Evolutionary conservation across 2,888 invertebrate genomes (phyloP).

Genomic region (Sepiola atlantica): DNA sequence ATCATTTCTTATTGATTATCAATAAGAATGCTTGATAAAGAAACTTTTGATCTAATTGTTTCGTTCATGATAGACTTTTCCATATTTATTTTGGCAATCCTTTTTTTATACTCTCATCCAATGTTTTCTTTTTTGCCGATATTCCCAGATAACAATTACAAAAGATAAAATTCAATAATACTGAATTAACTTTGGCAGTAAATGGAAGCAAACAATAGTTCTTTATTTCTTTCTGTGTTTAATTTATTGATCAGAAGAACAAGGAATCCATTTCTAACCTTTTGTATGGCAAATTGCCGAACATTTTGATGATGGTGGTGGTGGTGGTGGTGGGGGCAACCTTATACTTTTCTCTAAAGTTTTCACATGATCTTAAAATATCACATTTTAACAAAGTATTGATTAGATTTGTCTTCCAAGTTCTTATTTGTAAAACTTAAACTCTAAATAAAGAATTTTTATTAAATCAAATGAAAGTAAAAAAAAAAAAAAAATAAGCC

Average conservation of each 20-base stretch:
- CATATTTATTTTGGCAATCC: background rate
- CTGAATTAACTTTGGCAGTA: background rate
- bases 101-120: background rate
- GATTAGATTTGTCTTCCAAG: background rate
- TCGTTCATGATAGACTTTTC: background rate
- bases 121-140: background rate
- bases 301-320: background rate
- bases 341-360: background rate
- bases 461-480: too few relatives aligned
- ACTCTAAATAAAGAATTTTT: background rate
- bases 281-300: background rate
- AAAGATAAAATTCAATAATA: background rate
- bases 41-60: background rate
- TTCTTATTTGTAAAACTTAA: background rate
- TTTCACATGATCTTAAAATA: background rate
- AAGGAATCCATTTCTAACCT: background rate
- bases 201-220: background rate
- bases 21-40: background rate
- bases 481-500: too few relatives aligned
- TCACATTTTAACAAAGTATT: background rate
- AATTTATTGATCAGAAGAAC: background rate
- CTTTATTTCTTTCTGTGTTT: background rate
- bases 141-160: background rate
- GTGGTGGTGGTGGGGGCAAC: background rate
- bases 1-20: background rate